Base-by-base conservation (phyloP, 2,888 invertebrate species). In the Cyaniris semiargus region DNA sequence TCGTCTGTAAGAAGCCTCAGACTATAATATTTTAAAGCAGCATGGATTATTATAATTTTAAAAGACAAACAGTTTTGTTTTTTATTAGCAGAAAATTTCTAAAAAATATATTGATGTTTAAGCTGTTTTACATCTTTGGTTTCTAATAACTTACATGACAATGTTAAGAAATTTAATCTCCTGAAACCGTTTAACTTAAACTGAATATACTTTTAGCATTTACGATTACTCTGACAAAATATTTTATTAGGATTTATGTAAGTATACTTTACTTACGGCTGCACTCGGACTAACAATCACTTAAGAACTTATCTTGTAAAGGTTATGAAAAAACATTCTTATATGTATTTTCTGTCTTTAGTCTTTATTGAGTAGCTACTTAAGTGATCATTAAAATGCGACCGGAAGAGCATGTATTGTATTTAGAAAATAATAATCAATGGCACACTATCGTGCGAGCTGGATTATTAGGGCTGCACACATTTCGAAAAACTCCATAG, bases 401-500 rank as follows among this genome's bases (percentile, higher is more conserved):
- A 15, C 15, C 13, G 48, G 27, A 66, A 66, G 10, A 27, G 66
- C 27, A 15, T 15, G 13, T 27, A 23, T 66, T 13, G 3, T 10
- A 27, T 5, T 15, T 27, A 23, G 27, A 13, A 23, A 23, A 27
- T 15, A 66, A 15, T 10, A 23, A 66, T 18, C 18, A 13, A 31
- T 1, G 15, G 15, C 15, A 56, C 23, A 53, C 91, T 95, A 99
- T 92, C 99, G 97, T 48, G 99, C 99, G 80, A 99, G 95, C 84
- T 99, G 99, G 80, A 99, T 99, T 84, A 99, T 99, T 72, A 99
- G 95, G 3, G 98, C 98, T 27, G 99, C 99, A 91, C 99, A 99
- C 99, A 99, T 99, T 94, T 99, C 99, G 87, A 99, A 99, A 94
- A 99, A 99, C 94, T 99, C 99, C 98, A 99, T 98, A 1, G 99